Evolutionary conservation across 2,797 vertebrate species (phyloP).

Genomic region (Micrastur ruficollis): DNA sequence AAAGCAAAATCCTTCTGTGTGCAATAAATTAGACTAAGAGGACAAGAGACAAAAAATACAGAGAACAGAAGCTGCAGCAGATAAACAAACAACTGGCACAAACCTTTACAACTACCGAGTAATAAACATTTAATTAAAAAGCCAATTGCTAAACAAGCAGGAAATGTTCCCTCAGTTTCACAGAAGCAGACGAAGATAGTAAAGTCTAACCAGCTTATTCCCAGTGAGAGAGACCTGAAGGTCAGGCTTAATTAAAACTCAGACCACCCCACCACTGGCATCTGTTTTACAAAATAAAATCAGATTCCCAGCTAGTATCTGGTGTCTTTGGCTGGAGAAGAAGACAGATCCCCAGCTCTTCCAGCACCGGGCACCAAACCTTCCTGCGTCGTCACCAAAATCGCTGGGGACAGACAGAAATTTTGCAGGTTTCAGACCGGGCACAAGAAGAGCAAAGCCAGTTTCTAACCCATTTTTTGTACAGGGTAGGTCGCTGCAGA

Average conservation of each 20-base stretch:
- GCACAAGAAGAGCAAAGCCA: not conserved
- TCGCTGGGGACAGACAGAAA: not conserved
- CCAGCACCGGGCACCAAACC: not conserved
- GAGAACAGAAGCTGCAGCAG: not conserved
- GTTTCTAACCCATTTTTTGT: not conserved
- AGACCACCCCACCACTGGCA: not conserved
- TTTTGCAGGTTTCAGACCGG: fast-evolving
- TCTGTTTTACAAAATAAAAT: not conserved
- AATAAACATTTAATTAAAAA: slow-evolving; percentile 27
- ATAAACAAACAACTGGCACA: not conserved
- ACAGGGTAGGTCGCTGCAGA: fast-evolving
- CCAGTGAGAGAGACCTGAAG: not conserved
- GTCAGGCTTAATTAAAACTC: not conserved
- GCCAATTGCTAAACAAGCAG: not conserved
- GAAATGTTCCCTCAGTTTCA: not conserved
- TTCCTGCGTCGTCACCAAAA: not conserved
- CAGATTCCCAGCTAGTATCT: not conserved
- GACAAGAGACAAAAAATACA: not conserved
- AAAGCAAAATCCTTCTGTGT: not conserved
- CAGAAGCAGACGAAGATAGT: not conserved
- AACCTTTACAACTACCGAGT: not conserved
- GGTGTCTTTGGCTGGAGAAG: not conserved
- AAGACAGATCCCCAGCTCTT: not conserved
- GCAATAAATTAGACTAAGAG: not conserved
- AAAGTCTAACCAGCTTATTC: not conserved